Evolutionary conservation across 1,140 invertebrate genomes (phyloP), one percentile per base, ranked within the genome.

Genomic region (Atta colombica): DNA sequence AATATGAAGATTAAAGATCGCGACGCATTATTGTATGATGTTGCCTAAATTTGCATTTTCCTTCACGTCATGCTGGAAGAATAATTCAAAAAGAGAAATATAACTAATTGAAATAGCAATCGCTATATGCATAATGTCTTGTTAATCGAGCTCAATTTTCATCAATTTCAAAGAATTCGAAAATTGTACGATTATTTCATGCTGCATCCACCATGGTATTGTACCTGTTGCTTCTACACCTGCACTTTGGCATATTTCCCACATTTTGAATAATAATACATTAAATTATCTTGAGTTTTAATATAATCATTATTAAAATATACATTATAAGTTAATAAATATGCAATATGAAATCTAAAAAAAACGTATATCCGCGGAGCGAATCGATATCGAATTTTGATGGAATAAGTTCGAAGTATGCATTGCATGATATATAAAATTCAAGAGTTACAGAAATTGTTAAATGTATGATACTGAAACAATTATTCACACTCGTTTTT

Each of bases 181-280:
- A 69, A 69, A 25, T 49, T 35, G 14, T 28, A 21, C 6, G 35
- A 7, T 10, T 4, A 49, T 25, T 49, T 68, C 35, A 45, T n/a
- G 6, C 18, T 5, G 7, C n/a, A 58, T 21, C 55, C n/a, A 58
- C 55, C 55, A 0, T 39, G 1, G 25, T 28, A 69, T 3, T 18
- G 39, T 69, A 69, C 66, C 66, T 69, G 66, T 69, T 69, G 66
- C 66, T 69, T 69, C 66, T n/a, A 8, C 49, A 51, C 49, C 49
- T 51, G 2, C 39, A 51, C 39, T 28, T 69, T 28, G 6, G 66
- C 66, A 6, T 45, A 49, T 5, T 63, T 63, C 4, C 25, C 25
- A 12, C 5, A 31, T 21, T 69, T 51, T 49, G 21, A 69, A 69
- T 51, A 69, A 69, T 51, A 68, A 68, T 68, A 45, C 45, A 69